Evolutionary conservation across 2,113 vertebrate genomes (phyloP).

Genomic region (Myxocyprinus asiaticus): DNA sequence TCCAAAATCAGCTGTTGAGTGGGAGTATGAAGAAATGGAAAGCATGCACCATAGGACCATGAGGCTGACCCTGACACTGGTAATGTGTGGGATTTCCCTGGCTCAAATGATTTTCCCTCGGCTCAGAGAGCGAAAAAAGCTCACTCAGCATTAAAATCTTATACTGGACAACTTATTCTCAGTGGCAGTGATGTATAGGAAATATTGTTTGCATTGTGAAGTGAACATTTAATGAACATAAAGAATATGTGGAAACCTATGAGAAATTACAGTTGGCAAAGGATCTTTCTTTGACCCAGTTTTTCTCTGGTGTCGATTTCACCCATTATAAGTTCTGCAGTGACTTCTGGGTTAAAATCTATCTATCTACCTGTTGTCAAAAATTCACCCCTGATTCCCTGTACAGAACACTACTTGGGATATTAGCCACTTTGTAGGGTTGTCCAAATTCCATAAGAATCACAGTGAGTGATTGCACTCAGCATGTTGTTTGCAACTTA

Average conservation of each 20-base stretch:
- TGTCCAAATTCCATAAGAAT: not conserved
- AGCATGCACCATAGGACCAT: conserved; percentile 54
- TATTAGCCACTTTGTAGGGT: not conserved
- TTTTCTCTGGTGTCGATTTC: conserved; percentile 9
- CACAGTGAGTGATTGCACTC: not conserved
- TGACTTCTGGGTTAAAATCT: conserved; percentile 16
- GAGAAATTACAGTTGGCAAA: conserved; percentile 13
- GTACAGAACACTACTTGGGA: conserved; percentile 5
- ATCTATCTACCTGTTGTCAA: conserved; percentile 45
- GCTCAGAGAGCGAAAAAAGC: conserved; percentile 9
- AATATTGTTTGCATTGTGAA: conserved; percentile 17
- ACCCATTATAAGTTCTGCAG: conserved; percentile 24
- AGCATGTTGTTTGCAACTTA: not conserved
- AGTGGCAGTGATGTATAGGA: conserved; percentile 32
- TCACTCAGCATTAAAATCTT: conserved; percentile 31
- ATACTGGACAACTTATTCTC: conserved; percentile 4
- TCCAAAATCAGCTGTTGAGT: conserved; percentile 69
- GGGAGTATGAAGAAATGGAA: conserved; percentile 62
- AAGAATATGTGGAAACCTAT: not conserved
- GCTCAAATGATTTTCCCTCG: conserved; percentile 55
- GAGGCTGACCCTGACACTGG: conserved; percentile 52
- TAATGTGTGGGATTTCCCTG: conserved; percentile 50
- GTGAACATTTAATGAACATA: conserved; percentile 7
- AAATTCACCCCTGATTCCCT: conserved; percentile 51
- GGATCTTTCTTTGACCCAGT: conserved; percentile 19